Percentiles rank a stretch among this genome's conserved stretches.
These are phyloP conservation scores for Mirounga angustirostris DNA, from an alignment of 2,113 vertebrate species.

Conservation along the genomic window DNA sequence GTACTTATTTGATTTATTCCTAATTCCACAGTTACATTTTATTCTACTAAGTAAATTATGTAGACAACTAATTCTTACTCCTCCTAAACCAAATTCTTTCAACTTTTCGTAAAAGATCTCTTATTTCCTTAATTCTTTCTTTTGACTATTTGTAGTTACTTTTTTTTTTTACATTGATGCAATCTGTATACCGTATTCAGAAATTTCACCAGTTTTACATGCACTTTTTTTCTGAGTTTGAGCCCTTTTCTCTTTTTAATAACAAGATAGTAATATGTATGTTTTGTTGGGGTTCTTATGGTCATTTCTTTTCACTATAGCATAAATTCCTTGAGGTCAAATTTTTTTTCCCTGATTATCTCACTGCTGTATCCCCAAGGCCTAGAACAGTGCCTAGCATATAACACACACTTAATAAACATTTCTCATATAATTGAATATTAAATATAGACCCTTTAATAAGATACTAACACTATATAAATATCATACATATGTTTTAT, in stretches of 20 bases:
- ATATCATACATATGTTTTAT: not conserved
- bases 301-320: constrained; percentile 24
- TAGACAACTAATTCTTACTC: not conserved
- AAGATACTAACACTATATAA: constrained; percentile 34
- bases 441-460: constrained; percentile 23
- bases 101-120: not conserved
- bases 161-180: not conserved
- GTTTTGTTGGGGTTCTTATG: constrained; percentile 27
- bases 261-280: not conserved
- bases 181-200: not conserved
- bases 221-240: not conserved
- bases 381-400: not conserved
- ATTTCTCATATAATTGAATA: constrained; percentile 48
- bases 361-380: not conserved
- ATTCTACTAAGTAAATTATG: not conserved
- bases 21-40: not conserved
- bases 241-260: constrained; percentile 2
- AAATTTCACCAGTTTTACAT: not conserved
- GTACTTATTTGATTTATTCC: constrained; percentile 48
- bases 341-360: not conserved
- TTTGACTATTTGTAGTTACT: constrained; percentile 29
- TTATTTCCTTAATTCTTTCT: not conserved
- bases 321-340: constrained; percentile 4
- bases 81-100: constrained; percentile 23
- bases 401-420: not conserved